phyloP scores from a whole-genome alignment of 2,797 vertebrate species.

The Hippoglossus hippoglossus region DNA sequence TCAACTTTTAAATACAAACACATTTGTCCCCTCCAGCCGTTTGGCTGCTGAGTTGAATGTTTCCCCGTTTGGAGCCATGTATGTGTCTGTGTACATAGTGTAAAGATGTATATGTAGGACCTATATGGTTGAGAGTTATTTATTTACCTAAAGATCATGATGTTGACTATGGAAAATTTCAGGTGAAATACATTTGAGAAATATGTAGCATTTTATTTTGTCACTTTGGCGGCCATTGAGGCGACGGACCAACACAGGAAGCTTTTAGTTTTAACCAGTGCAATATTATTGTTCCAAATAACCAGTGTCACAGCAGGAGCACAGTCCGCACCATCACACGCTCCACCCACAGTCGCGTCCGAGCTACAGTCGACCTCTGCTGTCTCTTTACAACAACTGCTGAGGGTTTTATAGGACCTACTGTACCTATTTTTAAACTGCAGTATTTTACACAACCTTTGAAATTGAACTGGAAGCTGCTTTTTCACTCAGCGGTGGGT shows the following conservation, averaged over 20 bases:
- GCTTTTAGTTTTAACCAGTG: constrained; percentile 78
- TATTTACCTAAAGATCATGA: constrained; percentile 87
- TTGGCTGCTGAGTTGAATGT: constrained; percentile 72
- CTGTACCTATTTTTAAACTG: constrained; percentile 69
- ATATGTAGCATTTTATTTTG: constrained; percentile 84
- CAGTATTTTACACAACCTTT: constrained; percentile 77
- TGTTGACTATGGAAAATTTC: constrained; percentile 85
- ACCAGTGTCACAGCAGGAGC: constrained; percentile 74
- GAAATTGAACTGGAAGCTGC: constrained; percentile 46
- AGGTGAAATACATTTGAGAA: constrained; percentile 86
- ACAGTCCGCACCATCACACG: constrained; percentile 62
- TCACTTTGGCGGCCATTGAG: constrained; percentile 78
- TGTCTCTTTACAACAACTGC: constrained; percentile 62
- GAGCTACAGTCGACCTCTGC: constrained; percentile 54
- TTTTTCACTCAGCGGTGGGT: constrained; percentile 48
- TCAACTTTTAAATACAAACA: constrained; percentile 66
- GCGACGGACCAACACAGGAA: constrained; percentile 85
- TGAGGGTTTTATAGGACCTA: constrained; percentile 71
- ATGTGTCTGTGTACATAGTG: constrained; percentile 87
- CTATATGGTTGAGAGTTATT: constrained; percentile 89
- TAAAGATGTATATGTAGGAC: constrained; percentile 88
- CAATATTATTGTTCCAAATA: constrained; percentile 79
- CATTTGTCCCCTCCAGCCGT: constrained; percentile 46
- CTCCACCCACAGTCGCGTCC: constrained; percentile 39
- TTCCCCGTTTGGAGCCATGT: constrained; percentile 34